phyloP scores from a whole-genome alignment of 2,888 invertebrate genomes.

The Drosophila ustulata region DNA sequence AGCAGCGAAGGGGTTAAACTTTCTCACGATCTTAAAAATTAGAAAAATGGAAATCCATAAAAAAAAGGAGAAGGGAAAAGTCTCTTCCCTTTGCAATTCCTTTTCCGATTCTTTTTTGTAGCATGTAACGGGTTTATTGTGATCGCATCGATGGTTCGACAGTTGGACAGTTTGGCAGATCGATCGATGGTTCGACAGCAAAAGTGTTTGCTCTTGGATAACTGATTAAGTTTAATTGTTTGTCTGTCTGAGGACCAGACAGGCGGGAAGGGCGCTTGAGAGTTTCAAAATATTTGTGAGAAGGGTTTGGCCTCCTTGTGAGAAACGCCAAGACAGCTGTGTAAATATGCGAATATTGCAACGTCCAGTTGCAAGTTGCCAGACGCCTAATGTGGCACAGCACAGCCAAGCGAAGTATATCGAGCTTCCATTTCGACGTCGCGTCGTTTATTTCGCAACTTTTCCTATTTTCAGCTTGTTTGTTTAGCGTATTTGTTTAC shows the following conservation, averaged over 20 bases:
- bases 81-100: constrained; percentile 39
- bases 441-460: constrained; percentile 4
- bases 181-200: constrained; percentile 27
- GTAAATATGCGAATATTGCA: constrained; percentile 17
- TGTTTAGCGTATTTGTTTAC: constrained; percentile 48
- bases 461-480: constrained; percentile 38
- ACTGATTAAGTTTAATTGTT: constrained; percentile 68
- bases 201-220: constrained; percentile 66
- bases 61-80: constrained; percentile 57
- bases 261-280: constrained; percentile 38
- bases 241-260: constrained; percentile 43
- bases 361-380: constrained; percentile 18
- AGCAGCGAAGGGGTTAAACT: constrained; percentile 74
- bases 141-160: constrained; percentile 40
- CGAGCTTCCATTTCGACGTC: constrained; percentile 1
- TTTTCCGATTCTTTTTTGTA: constrained; percentile 4
- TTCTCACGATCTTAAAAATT: constrained; percentile 76
- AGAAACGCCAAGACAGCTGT: constrained; percentile 28
- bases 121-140: constrained; percentile 51
- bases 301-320: constrained; percentile 37
- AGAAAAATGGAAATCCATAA: constrained; percentile 65
- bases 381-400: not conserved
- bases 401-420: not conserved
- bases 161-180: constrained; percentile 40
- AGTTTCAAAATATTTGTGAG: constrained; percentile 57